Conservation (phyloP, 2,888 invertebrate genomes). For the Ectemnius lituratus region DNA sequence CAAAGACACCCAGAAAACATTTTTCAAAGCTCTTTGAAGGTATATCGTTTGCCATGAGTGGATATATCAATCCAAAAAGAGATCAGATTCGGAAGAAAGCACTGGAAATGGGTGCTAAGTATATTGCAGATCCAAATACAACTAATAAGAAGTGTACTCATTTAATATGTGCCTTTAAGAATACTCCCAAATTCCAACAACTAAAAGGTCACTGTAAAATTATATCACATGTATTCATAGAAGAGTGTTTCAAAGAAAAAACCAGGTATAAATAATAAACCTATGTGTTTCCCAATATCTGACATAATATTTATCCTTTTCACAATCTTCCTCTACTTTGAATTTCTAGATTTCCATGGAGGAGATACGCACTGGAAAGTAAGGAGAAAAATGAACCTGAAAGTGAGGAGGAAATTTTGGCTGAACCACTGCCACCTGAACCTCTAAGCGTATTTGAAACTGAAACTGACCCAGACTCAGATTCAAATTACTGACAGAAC, state of each 20-base stretch:
- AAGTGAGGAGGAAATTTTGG: slow-evolving; percentile 74
- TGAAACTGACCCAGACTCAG: slow-evolving; percentile 69
- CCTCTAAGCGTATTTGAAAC: slow-evolving; percentile 61
- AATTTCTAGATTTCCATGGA: slow-evolving; percentile 72
- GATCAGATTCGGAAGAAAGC: slow-evolving; percentile 73
- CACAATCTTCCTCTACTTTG: too few relatives aligned
- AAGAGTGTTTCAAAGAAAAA: slow-evolving; percentile 70
- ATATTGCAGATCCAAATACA: slow-evolving; percentile 71
- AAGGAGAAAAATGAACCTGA: slow-evolving; percentile 65
- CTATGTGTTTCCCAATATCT: not conserved
- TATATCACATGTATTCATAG: slow-evolving; percentile 70
- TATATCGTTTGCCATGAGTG: slow-evolving; percentile 71
- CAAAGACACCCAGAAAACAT: slow-evolving; percentile 50
- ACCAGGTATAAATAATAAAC: slow-evolving; percentile 62
- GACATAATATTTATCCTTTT: not conserved
- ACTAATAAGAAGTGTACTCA: slow-evolving; percentile 71
- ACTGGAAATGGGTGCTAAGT: slow-evolving; percentile 73
- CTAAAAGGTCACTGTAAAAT: slow-evolving; percentile 70
- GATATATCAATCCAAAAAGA: slow-evolving; percentile 74
- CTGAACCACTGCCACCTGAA: slow-evolving; percentile 46
- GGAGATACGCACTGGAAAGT: slow-evolving; percentile 69
- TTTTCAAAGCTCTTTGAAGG: slow-evolving; percentile 69
- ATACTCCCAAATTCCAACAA: slow-evolving; percentile 73
- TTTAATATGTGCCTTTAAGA: slow-evolving; percentile 74
- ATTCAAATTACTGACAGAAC: slow-evolving; percentile 49